Evolutionary conservation across 1,140 invertebrate species (phyloP).

Genomic region (Andricus grossulariae): DNA sequence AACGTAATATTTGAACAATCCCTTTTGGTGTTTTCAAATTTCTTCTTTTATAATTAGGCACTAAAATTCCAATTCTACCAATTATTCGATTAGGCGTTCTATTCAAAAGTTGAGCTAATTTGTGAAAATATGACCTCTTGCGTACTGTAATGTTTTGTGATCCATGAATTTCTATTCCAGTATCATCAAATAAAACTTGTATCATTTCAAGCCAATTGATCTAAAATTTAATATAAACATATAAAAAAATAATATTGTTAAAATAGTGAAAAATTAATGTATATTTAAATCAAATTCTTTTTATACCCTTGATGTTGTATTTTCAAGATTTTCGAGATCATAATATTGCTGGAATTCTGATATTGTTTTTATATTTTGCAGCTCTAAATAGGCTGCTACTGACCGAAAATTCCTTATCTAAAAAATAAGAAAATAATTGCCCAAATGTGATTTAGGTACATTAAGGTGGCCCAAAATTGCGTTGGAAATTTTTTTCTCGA

Average conservation of each 20-base stretch:
- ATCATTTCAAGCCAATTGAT: conserved; percentile 36
- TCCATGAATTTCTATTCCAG: conserved; percentile 7
- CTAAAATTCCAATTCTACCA: background rate
- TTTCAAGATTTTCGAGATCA: background rate
- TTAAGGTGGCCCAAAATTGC: no score
- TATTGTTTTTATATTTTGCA: no score
- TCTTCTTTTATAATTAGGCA: background rate
- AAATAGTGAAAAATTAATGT: background rate
- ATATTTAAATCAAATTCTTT: background rate
- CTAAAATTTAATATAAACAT: conserved; percentile 9
- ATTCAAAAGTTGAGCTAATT: conserved; percentile 14
- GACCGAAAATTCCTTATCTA: no score
- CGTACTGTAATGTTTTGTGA: conserved; percentile 9
- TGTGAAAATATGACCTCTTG: conserved; percentile 1
- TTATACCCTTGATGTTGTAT: conserved; percentile 19
- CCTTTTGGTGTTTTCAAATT: no score
- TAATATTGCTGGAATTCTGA: conserved; percentile 30
- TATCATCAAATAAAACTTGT: conserved; percentile 18
- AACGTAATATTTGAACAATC: no score
- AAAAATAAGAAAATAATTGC: no score
- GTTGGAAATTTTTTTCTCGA: no score
- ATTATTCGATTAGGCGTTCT: background rate
- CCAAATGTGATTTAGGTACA: no score
- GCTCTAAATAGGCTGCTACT: no score
- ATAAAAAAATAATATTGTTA: no score